Percentiles rank a stretch among this genome's conserved stretches.
Conservation (phyloP, 2,113 vertebrate species). For the Menidia beryllina region DNA sequence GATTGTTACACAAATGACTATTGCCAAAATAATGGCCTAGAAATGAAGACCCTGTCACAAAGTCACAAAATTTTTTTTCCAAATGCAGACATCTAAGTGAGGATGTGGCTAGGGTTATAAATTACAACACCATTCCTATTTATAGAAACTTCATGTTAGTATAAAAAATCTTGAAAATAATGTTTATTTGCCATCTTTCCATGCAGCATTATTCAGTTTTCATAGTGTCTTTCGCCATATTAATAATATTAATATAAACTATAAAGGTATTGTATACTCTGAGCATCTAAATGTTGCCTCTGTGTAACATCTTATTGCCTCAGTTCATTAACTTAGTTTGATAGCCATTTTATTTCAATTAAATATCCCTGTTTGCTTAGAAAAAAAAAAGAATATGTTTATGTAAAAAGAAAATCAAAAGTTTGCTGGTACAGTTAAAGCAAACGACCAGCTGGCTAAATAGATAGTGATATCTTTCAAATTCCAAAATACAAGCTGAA, state of each 20-base stretch:
- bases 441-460: constrained; percentile 2
- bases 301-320: constrained; percentile 11
- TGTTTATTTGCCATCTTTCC: constrained; percentile 10
- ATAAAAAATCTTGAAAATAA: neutral
- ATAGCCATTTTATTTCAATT: constrained; percentile 26
- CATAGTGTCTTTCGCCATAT: neutral
- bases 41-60: constrained; percentile 46
- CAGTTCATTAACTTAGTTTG: constrained; percentile 22
- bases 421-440: neutral
- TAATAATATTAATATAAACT: neutral
- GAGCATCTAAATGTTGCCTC: neutral
- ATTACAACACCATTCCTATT: constrained; percentile 30
- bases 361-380: constrained; percentile 31
- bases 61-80: constrained; percentile 50
- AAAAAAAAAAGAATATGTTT: too few species aligned
- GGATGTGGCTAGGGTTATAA: constrained; percentile 42
- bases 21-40: constrained; percentile 59
- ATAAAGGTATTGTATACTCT: neutral
- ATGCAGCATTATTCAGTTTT: constrained; percentile 3
- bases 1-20: constrained; percentile 47
- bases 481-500: constrained; percentile 25
- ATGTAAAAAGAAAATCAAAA: neutral
- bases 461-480: constrained; percentile 29
- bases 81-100: constrained; percentile 10
- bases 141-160: constrained; percentile 15